A percentile compares a stretch with the other conserved stretches of the same genome.
phyloP scores from a whole-genome alignment of 2,113 vertebrate species.

The Sinocyclocheilus grahami region DNA sequence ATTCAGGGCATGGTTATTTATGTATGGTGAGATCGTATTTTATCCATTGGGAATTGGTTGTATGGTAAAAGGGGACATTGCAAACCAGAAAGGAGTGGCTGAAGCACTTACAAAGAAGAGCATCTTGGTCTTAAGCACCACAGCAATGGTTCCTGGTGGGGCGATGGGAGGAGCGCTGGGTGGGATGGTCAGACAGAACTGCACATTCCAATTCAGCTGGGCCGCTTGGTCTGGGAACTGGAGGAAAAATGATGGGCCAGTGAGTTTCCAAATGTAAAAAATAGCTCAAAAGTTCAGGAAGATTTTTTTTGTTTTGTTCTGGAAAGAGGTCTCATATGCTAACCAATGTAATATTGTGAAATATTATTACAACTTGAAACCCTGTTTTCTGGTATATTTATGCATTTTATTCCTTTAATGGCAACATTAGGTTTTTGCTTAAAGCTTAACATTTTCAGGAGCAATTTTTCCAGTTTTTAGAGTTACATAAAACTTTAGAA shows the following conservation, averaged over 20 bases:
- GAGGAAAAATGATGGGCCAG: neutral
- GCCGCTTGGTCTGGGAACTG: constrained; percentile 96
- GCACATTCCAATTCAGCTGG: constrained; percentile 97
- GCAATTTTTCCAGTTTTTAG: neutral
- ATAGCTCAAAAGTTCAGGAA: neutral
- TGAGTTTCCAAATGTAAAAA: neutral
- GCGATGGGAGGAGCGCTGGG: constrained; percentile 97
- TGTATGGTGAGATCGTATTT: neutral
- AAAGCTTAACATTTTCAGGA: neutral
- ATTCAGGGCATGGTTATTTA: neutral
- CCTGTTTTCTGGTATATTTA: no score
- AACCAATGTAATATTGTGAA: neutral
- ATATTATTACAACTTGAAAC: neutral
- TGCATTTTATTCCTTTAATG: neutral
- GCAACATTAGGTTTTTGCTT: neutral
- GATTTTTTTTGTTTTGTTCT: neutral
- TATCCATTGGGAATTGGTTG: neutral
- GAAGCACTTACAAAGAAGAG: constrained; percentile 94
- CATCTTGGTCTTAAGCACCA: constrained; percentile 99
- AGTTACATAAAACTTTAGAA: neutral
- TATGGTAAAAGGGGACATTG: neutral
- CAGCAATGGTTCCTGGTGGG: constrained; percentile 95
- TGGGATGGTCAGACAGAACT: constrained; percentile 98
- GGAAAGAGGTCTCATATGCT: neutral
- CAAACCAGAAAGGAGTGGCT: neutral